Conservation (phyloP, 1,140 invertebrate species). For the Drosophila saltans region DNA sequence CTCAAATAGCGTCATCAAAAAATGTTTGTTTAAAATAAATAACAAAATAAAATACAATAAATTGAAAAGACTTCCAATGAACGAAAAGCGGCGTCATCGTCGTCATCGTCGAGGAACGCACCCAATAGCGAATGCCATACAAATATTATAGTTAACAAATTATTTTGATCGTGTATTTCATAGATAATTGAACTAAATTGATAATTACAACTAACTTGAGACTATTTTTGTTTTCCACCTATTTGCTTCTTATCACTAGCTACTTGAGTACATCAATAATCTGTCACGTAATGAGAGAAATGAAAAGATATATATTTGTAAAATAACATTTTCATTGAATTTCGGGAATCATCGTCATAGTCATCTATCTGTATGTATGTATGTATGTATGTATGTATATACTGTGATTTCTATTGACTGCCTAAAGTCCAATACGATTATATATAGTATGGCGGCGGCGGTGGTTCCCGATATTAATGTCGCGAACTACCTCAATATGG, state of each 20-base stretch:
- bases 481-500: conserved; percentile 75
- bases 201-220: conserved; percentile 39
- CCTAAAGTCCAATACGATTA: conserved; percentile 30
- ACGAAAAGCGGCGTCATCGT: conserved; percentile 54
- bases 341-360: not conserved
- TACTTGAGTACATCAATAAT: conserved; percentile 37
- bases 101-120: conserved; percentile 50
- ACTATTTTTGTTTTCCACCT: not conserved
- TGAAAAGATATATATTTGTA: not conserved
- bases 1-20: conserved; percentile 65
- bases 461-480: conserved; percentile 26
- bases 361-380: too few relatives aligned
- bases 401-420: not conserved
- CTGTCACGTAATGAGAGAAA: conserved; percentile 9
- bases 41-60: conserved; percentile 62
- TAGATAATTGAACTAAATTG: conserved; percentile 60
- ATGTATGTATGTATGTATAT: too few relatives aligned
- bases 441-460: not conserved
- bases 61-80: conserved; percentile 51
- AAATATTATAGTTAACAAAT: conserved; percentile 64
- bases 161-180: conserved; percentile 27
- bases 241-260: conserved; percentile 32
- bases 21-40: conserved; percentile 71
- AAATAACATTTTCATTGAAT: not conserved
- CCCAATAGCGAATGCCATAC: conserved; percentile 40